Base-by-base conservation (phyloP, 2,888 invertebrate species). In the Bugulina stolonifera region DNA sequence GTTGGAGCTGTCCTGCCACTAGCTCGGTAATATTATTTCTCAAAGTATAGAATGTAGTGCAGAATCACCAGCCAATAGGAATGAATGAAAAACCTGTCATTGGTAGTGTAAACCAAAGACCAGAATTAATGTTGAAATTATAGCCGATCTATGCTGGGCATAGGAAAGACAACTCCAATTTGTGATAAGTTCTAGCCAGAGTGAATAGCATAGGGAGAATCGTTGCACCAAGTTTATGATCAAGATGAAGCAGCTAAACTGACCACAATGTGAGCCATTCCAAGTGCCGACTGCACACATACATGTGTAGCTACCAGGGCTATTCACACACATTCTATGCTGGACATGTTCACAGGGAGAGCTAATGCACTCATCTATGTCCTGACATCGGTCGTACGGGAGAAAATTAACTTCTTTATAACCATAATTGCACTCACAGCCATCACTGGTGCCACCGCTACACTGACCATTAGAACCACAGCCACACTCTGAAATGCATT, bases 381-480 rank as follows among this genome's bases (percentile, higher is more conserved):
- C 64, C 27, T 64, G 64, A 32, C 64, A 64, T 3, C 27, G 22
- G n/a, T 32, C n/a, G 5, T 22, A 14, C 22, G 32, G 32, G 10
- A 64, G 29, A n/a, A 64, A 64, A 2, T 32, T 27, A 10, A 64
- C 64, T 27, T 29, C 25, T 25, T 64, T 22, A n/a, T 64, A 64
- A 10, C 64, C 64, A 79, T 91, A 90, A 83, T 91, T 89, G 81
- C 93, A 93, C 78, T 91, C 90, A 80, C 93, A 93, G 75, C 91
- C 88, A 86, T 92, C 93, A 90, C 91, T 91, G 64, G 93, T 93
- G 82, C 93, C 93, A 80, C 91, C 91, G 27, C n/a, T 64, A 85
- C 93, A 93, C 75, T 89, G 89, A 0, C 93, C 93, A 83, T 89
- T 91, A 54, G 2, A 2, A 3, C 64, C 32, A n/a, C 64, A 64